Evolutionary conservation across 2,797 vertebrate genomes (phyloP).

Genomic region (Oreortyx pictus): DNA sequence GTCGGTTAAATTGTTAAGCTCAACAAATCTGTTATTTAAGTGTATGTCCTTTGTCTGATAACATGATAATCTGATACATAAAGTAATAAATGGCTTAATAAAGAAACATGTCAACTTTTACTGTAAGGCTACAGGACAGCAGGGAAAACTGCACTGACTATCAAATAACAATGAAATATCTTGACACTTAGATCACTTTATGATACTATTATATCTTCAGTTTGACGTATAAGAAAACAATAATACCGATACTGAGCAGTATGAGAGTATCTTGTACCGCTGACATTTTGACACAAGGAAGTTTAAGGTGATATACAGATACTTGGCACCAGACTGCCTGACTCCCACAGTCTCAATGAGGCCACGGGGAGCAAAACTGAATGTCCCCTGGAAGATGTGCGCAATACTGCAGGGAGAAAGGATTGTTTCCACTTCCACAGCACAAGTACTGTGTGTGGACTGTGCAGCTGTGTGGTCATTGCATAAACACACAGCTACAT

Average conservation of each 20-base stretch:
- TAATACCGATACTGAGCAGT: background rate
- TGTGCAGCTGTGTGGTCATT: background rate
- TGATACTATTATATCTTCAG: slow-evolving; percentile 15
- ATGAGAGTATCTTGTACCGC: background rate
- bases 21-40: background rate
- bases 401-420: background rate
- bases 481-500: background rate
- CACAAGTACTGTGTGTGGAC: background rate
- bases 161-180: slow-evolving; percentile 32
- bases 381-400: background rate
- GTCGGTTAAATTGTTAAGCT: background rate
- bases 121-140: background rate
- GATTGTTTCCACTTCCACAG: background rate
- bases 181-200: slow-evolving; percentile 43
- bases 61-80: background rate
- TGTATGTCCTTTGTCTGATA: background rate
- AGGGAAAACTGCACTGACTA: background rate
- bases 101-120: background rate
- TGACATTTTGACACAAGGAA: slow-evolving; percentile 35
- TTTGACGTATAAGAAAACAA: slow-evolving; percentile 43
- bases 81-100: background rate
- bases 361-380: background rate
- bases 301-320: slow-evolving; percentile 15
- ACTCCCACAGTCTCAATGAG: background rate
- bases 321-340: background rate